Conservation (phyloP, 2,888 invertebrate genomes). For the Diabrotica balteata region DNA sequence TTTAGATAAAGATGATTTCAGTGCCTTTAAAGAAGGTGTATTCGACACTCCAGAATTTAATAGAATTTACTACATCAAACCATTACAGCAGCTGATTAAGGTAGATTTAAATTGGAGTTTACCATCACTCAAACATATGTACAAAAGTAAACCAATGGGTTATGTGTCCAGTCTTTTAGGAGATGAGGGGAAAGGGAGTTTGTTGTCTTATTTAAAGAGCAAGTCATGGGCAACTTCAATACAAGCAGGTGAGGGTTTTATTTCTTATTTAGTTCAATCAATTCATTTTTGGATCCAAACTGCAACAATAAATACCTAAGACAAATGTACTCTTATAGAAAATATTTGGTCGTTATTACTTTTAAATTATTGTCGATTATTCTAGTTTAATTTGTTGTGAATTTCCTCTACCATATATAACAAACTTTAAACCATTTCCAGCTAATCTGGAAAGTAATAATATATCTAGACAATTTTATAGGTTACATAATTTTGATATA, state of each 20-base stretch:
- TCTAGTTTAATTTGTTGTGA: no score
- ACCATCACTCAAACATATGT: constrained; percentile 69
- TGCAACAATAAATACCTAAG: no score
- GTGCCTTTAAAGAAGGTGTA: constrained; percentile 62
- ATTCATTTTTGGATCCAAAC: no score
- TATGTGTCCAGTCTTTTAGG: constrained; percentile 82
- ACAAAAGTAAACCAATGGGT: constrained; percentile 78
- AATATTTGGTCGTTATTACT: background rate
- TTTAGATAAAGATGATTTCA: constrained; percentile 70
- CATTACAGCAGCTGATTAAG: constrained; percentile 69
- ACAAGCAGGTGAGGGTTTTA: background rate
- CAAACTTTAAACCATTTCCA: no score
- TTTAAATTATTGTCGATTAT: constrained; percentile 10
- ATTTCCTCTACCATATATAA: no score
- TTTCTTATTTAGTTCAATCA: background rate
- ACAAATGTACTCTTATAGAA: no score
- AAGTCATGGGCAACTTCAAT: constrained; percentile 13
- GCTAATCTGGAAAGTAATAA: no score
- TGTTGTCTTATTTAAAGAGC: constrained; percentile 78
- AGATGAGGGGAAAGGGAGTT: constrained; percentile 85
- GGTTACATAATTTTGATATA: no score
- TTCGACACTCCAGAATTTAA: constrained; percentile 70
- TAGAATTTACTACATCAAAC: constrained; percentile 77
- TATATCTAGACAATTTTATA: no score
- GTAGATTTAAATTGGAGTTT: constrained; percentile 71